phyloP scores from a whole-genome alignment of 1,140 invertebrate species.

The Meloidogyne exigua region DNA sequence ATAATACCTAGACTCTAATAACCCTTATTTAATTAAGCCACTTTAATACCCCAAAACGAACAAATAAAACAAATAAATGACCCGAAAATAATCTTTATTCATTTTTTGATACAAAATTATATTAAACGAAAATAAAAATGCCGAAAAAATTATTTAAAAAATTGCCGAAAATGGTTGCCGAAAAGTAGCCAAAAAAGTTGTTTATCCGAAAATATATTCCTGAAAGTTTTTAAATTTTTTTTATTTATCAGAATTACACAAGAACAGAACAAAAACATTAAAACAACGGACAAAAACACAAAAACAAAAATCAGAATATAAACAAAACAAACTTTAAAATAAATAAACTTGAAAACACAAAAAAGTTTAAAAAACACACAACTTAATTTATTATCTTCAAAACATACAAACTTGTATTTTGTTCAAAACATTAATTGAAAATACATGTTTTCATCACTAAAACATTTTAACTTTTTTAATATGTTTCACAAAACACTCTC shows the following conservation, averaged over 20 bases:
- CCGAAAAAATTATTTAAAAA: not conserved
- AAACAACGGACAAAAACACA: not conserved
- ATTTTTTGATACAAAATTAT: too few relatives aligned
- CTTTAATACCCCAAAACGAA: not conserved
- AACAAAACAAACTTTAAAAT: not conserved
- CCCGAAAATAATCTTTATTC: too few relatives aligned
- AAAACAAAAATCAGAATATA: not conserved
- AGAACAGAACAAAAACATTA: not conserved
- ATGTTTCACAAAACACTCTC: too few relatives aligned
- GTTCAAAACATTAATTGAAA: too few relatives aligned
- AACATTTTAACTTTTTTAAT: too few relatives aligned
- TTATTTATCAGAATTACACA: not conserved
- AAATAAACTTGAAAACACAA: too few relatives aligned
- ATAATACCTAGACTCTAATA: too few relatives aligned
- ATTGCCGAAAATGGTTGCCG: not conserved
- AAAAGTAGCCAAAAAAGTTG: not conserved
- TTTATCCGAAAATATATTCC: not conserved
- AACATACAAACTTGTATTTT: too few relatives aligned
- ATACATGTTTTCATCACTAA: too few relatives aligned
- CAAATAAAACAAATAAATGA: not conserved
- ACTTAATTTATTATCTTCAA: not conserved
- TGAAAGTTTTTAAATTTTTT: not conserved
- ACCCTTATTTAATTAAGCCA: not conserved
- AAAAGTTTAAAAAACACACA: not conserved
- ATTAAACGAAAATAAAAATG: too few relatives aligned